A percentile compares a stretch with the other conserved stretches of the same genome.
Conservation (phyloP, 2,797 vertebrate genomes). For the Falco peregrinus region DNA sequence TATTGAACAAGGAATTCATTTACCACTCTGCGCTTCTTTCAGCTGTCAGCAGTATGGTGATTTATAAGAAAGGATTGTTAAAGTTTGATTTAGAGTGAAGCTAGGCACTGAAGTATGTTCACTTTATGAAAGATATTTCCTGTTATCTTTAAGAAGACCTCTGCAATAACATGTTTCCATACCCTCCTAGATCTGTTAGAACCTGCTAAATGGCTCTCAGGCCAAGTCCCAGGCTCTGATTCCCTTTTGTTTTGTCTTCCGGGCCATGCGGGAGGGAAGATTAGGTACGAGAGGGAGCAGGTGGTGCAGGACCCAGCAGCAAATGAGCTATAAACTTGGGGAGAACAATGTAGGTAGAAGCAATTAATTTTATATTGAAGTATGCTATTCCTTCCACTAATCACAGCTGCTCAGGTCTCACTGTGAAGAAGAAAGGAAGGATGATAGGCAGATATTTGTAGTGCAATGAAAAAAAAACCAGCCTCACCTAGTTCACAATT, state of each 20-base stretch:
- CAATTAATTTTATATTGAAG: conserved; percentile 64
- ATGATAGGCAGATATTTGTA: conserved; percentile 50
- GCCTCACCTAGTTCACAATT: conserved; percentile 21
- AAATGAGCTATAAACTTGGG: conserved; percentile 46
- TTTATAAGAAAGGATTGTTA: conserved; percentile 49
- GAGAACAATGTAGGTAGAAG: conserved; percentile 27
- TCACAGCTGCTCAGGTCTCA: conserved; percentile 60
- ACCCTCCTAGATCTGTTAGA: conserved; percentile 22
- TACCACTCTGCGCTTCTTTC: conserved; percentile 38
- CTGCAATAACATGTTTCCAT: not conserved
- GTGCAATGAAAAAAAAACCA: conserved; percentile 32
- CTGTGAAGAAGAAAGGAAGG: conserved; percentile 25
- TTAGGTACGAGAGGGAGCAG: conserved; percentile 48
- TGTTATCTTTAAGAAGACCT: conserved; percentile 38
- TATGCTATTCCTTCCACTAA: conserved; percentile 46
- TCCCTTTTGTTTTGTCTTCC: conserved; percentile 31
- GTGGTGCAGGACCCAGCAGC: conserved; percentile 38
- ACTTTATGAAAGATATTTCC: conserved; percentile 26
- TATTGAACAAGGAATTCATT: conserved; percentile 55
- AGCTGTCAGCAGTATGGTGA: conserved; percentile 29
- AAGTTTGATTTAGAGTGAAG: conserved; percentile 65
- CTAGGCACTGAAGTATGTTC: conserved; percentile 26
- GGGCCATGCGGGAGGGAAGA: conserved; percentile 1
- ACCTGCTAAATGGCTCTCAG: not conserved
- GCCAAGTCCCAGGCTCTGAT: not conserved